phyloP scores from a whole-genome alignment of 2,888 invertebrate genomes.

The Caenorhabditis afra region DNA sequence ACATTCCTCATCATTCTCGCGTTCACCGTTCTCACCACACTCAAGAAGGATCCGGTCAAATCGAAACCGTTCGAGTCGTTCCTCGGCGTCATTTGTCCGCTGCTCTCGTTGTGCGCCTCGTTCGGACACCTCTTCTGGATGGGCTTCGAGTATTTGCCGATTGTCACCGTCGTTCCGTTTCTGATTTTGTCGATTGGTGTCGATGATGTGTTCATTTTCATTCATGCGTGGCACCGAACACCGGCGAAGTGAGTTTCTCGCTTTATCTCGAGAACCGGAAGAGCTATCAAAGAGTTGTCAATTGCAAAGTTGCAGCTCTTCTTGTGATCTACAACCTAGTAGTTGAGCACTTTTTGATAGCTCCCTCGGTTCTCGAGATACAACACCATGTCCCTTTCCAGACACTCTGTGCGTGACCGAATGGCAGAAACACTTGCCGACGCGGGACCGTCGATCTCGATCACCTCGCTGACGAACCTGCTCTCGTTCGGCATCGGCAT shows the following conservation, averaged over 20 bases:
- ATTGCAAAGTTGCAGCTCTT: too few relatives aligned
- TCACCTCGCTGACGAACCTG: constrained; percentile 79
- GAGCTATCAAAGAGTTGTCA: too few relatives aligned
- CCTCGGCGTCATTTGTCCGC: constrained; percentile 78
- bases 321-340: too few relatives aligned
- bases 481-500: constrained; percentile 80
- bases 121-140: constrained; percentile 80
- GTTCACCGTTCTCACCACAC: constrained; percentile 77
- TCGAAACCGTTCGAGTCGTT: constrained; percentile 79
- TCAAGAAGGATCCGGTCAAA: constrained; percentile 67
- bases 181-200: constrained; percentile 80
- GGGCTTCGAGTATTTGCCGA: constrained; percentile 79
- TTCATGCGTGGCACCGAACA: constrained; percentile 79
- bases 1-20: constrained; percentile 75
- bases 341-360: too few relatives aligned
- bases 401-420: constrained; percentile 66
- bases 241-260: constrained; percentile 61
- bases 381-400: constrained; percentile 26
- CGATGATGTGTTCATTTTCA: constrained; percentile 80
- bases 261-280: background rate
- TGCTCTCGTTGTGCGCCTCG: constrained; percentile 77
- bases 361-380: too few relatives aligned
- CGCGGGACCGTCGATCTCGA: constrained; percentile 80
- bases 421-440: constrained; percentile 77
- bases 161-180: constrained; percentile 80